Percentiles rank a stretch among this genome's conserved stretches.
phyloP scores from a whole-genome alignment of 2,113 vertebrate genomes.

The Ceyx margarethae region DNA sequence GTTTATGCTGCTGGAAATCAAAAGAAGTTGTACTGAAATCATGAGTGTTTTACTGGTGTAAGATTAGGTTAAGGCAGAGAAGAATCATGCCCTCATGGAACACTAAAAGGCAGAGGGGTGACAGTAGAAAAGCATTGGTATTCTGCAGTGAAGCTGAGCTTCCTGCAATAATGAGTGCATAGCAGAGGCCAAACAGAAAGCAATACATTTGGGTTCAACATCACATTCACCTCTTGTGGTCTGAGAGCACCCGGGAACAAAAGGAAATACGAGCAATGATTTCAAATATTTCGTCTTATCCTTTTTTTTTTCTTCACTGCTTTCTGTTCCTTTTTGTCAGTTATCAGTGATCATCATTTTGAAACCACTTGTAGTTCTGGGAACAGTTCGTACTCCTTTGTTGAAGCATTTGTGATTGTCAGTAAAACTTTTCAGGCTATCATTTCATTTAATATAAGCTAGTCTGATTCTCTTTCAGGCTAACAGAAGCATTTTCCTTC shows the following conservation, averaged over 20 bases:
- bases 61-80: not conserved
- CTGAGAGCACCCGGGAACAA: constrained; percentile 8
- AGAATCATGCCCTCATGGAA: not conserved
- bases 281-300: constrained; percentile 47
- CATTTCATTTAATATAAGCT: constrained; percentile 19
- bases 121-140: not conserved
- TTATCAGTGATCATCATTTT: constrained; percentile 38
- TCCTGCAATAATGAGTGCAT: constrained; percentile 48
- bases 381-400: constrained; percentile 8
- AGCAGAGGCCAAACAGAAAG: constrained; percentile 48
- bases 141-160: constrained; percentile 3
- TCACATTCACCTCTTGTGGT: constrained; percentile 30
- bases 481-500: not conserved
- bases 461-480: constrained; percentile 5
- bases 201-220: constrained; percentile 36
- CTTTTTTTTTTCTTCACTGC: constrained; percentile 24
- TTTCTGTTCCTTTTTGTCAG: constrained; percentile 36
- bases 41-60: not conserved
- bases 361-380: constrained; percentile 38
- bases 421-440: constrained; percentile 33
- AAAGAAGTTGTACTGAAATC: not conserved
- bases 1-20: not conserved
- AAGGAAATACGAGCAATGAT: constrained; percentile 8
- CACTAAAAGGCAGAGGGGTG: not conserved
- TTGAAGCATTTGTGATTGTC: constrained; percentile 37